Evolutionary conservation across 1,140 invertebrate species (phyloP), one percentile per base, ranked within the genome.

Genomic region (Tenebrio molitor): DNA sequence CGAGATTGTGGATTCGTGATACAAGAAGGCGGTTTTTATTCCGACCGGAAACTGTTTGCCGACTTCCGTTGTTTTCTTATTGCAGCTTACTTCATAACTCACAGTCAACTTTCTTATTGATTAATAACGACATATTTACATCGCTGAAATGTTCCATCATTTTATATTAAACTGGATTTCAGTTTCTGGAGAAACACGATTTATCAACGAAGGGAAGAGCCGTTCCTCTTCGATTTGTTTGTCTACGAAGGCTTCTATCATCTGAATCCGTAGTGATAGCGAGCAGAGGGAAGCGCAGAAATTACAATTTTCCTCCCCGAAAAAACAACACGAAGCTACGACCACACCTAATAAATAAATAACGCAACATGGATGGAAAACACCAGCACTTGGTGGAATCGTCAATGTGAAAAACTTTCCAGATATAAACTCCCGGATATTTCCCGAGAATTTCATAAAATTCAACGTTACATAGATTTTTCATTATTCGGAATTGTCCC

Each of bases 61-160:
- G 67, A 69, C 44, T 69, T 69, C 67, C 67, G 67, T 46, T 53
- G 67, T 53, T 69, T 69, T 69, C 67, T 69, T 69, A 69, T 69
- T 58, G 42, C 64, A 41, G 64, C 64, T 66, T 66, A 66, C 64
- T 66, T 66, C 64, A 66, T 66, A 66, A 66, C 64, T 66, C 64
- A 66, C 36, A 66, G 64, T 41, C 64, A 66, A 66, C 64, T 66
- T 66, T 66, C 39, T 66, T 66, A 66, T 66, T 66, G 64, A 66
- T 66, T 66, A 66, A 66, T 66, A 66, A 46, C 64, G 64, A 66
- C 64, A 66, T 66, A 66, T 66, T 66, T 66, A 66, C 64, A 66
- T 58, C 50, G 21, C 50, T 66, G 64, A 66, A 66, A 66, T 44
- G 39, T 66, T 66, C 64, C 64, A 66, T 66, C 64, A 41, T 39